phyloP scores from a whole-genome alignment of 1,140 invertebrate genomes.

The Anagrus nilaparvatae region DNA sequence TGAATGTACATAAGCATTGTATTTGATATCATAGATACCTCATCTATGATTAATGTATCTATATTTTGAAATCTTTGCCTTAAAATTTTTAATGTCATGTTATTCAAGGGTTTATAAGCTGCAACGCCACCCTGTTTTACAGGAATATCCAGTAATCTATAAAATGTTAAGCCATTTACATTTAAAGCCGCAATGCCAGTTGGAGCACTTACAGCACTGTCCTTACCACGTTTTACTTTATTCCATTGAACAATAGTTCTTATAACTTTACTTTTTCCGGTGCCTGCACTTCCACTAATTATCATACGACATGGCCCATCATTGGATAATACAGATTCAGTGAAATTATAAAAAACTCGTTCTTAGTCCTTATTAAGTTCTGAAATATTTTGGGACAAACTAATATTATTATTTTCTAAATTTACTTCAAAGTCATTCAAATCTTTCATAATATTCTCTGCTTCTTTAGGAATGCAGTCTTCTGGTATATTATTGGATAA shows the following conservation, averaged over 20 bases:
- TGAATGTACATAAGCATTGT: conserved; percentile 15
- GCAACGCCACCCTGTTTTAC: conserved; percentile 18
- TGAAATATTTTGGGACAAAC: not conserved
- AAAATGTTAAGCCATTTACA: conserved; percentile 21
- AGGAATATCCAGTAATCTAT: conserved; percentile 21
- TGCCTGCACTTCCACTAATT: conserved; percentile 18
- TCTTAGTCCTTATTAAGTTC: conserved; percentile 5
- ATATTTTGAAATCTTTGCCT: conserved; percentile 20
- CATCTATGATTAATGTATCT: conserved; percentile 21
- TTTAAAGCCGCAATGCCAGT: conserved; percentile 24
- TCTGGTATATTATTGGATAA: conserved; percentile 2
- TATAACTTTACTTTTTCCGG: conserved; percentile 20
- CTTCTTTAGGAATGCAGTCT: conserved; percentile 3
- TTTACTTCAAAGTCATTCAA: not conserved
- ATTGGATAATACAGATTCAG: not conserved
- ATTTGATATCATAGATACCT: conserved; percentile 26
- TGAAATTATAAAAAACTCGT: conserved; percentile 3
- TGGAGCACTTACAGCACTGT: conserved; percentile 18
- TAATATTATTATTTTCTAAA: not conserved
- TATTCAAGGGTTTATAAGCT: conserved; percentile 17
- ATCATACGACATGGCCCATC: conserved; percentile 10
- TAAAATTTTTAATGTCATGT: conserved; percentile 19
- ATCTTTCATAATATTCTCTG: conserved; percentile 4
- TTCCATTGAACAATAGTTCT: conserved; percentile 16
- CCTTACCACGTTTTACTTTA: conserved; percentile 13